phyloP scores from a whole-genome alignment of 2,888 invertebrate species.

The Miltochrista miniata region DNA sequence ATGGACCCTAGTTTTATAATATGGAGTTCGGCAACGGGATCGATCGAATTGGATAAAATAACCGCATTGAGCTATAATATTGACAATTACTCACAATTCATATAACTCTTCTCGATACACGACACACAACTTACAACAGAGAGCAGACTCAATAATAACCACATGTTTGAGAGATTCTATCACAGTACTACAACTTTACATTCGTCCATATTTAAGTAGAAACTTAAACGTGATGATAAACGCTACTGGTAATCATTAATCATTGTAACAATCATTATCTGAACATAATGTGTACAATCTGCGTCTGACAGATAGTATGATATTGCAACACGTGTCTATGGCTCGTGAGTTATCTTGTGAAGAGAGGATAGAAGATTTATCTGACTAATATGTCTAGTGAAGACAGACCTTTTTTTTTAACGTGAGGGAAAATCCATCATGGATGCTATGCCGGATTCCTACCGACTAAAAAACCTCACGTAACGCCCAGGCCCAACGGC shows the following conservation, averaged over 20 bases:
- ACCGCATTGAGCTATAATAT: too few species aligned
- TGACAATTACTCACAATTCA: conserved; percentile 55
- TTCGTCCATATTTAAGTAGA: conserved; percentile 23
- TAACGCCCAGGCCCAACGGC: too few species aligned
- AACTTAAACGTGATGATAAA: conserved; percentile 30
- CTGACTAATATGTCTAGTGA: too few species aligned
- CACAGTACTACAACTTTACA: neutral
- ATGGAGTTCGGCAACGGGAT: too few species aligned
- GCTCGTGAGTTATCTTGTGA: neutral
- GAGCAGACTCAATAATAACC: conserved; percentile 42
- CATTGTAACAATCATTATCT: conserved; percentile 3
- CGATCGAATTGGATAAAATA: too few species aligned
- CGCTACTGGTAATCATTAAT: conserved; percentile 2
- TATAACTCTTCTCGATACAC: conserved; percentile 40
- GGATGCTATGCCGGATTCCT: too few species aligned
- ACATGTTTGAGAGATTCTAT: conserved; percentile 39
- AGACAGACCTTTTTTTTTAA: too few species aligned
- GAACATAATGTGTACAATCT: conserved; percentile 1
- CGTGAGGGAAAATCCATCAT: too few species aligned
- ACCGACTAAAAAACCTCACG: too few species aligned
- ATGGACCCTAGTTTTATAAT: too few species aligned
- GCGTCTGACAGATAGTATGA: neutral
- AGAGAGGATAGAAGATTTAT: neutral
- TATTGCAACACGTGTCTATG: neutral
- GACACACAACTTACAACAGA: conserved; percentile 28